Evolutionary conservation across 2,797 vertebrate species (phyloP).

Genomic region (Gymnopithys bicolor): DNA sequence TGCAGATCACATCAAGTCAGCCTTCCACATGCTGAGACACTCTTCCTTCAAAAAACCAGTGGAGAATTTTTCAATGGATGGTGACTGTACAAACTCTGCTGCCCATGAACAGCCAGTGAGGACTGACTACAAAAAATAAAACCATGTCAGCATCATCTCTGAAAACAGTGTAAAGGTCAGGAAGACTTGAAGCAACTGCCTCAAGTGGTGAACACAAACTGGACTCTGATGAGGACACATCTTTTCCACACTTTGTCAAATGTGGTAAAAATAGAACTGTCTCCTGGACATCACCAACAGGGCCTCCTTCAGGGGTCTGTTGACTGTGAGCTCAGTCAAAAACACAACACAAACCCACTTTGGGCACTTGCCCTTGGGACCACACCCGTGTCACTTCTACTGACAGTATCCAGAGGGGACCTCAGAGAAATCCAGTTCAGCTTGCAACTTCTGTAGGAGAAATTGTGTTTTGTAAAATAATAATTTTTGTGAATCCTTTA

Average conservation of each 20-base stretch:
- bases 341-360: background rate
- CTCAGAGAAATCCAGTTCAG: background rate
- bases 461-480: background rate
- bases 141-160: background rate
- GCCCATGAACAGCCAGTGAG: background rate
- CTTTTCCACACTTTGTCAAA: background rate
- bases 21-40: background rate
- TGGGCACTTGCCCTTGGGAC: background rate
- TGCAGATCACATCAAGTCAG: background rate
- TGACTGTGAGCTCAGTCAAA: background rate
- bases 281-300: background rate
- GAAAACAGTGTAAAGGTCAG: background rate
- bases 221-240: background rate
- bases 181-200: background rate
- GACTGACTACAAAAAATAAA: fast-evolving
- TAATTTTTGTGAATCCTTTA: background rate
- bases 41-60: fast-evolving
- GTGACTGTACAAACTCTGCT: background rate
- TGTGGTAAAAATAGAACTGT: fast-evolving
- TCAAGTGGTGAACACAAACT: background rate
- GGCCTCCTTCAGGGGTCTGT: background rate
- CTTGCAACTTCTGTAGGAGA: background rate
- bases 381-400: background rate
- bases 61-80: background rate
- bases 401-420: background rate